These are phyloP conservation scores for Bergia sp. DNA, from an alignment of 92 coral and sea anemone species.

Conservation along the genomic window DNA sequence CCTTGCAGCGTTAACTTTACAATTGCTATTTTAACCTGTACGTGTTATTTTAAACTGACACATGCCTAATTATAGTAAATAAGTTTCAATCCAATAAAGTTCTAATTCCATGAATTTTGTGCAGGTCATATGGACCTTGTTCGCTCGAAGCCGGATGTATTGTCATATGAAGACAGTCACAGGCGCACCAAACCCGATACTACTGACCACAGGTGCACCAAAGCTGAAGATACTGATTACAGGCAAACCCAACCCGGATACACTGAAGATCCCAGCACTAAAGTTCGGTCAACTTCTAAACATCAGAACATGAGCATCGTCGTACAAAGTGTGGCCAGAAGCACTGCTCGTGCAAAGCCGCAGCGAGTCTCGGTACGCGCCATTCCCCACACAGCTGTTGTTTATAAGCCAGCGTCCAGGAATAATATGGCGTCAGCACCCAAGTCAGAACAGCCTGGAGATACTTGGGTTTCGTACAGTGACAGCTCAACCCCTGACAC, in stretches of 20 bases:
- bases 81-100: not conserved
- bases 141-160: not conserved
- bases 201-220: not conserved
- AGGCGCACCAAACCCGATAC: not conserved
- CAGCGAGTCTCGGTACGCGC: conserved; percentile 33
- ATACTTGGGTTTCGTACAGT: conserved; percentile 38
- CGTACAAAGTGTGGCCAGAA: conserved; percentile 40
- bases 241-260: not conserved
- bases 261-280: not conserved
- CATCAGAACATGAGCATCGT: conserved; percentile 20
- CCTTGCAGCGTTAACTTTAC: not conserved
- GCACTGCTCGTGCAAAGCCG: conserved; percentile 16
- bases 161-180: not conserved
- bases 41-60: not conserved
- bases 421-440: not conserved
- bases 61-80: too few species aligned
- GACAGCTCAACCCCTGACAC: conserved; percentile 23
- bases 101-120: not conserved
- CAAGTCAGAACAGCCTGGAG: not conserved
- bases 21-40: not conserved
- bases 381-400: conserved; percentile 11
- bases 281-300: not conserved
- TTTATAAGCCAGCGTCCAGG: not conserved
- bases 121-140: conserved; percentile 11
- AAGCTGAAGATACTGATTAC: not conserved